Evolutionary conservation across 2,888 invertebrate species (phyloP).

Genomic region (Cerastis leucographa): DNA sequence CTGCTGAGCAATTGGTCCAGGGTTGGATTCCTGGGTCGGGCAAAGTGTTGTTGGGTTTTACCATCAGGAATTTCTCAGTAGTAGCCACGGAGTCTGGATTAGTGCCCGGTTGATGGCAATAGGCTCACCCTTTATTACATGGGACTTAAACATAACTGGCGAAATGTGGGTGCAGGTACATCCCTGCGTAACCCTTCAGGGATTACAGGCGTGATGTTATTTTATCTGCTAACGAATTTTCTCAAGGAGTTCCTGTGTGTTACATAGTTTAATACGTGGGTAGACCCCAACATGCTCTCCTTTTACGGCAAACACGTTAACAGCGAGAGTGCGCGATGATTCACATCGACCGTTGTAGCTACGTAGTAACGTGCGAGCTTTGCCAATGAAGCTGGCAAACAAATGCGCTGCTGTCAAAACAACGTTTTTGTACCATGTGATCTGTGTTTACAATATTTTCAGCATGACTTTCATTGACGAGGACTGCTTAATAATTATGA

Average conservation of each 20-base stretch:
- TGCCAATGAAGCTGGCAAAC: constrained; percentile 38
- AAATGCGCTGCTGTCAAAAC: constrained; percentile 47
- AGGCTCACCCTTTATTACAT: too few relatives aligned
- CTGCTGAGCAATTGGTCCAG: too few relatives aligned
- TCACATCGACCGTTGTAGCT: constrained; percentile 37
- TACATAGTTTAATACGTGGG: not conserved
- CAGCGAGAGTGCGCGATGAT: constrained; percentile 35
- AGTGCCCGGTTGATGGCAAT: too few relatives aligned
- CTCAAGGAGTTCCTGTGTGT: not conserved
- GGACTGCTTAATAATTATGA: not conserved
- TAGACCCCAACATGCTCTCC: constrained; percentile 10
- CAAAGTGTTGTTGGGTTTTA: too few relatives aligned
- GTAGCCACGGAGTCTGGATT: too few relatives aligned
- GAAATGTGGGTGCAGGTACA: too few relatives aligned
- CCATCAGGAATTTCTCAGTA: too few relatives aligned
- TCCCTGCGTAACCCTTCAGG: too few relatives aligned
- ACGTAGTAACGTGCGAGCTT: constrained; percentile 24
- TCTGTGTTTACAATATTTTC: constrained; percentile 52
- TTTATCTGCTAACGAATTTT: too few relatives aligned
- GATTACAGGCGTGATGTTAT: too few relatives aligned
- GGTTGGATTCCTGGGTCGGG: too few relatives aligned
- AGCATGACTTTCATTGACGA: constrained; percentile 38
- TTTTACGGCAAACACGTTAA: constrained; percentile 36
- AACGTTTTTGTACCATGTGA: constrained; percentile 30
- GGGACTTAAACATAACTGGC: too few relatives aligned